Evolutionary conservation across 2,797 vertebrate genomes (phyloP).

Genomic region (Xerus rutilus): DNA sequence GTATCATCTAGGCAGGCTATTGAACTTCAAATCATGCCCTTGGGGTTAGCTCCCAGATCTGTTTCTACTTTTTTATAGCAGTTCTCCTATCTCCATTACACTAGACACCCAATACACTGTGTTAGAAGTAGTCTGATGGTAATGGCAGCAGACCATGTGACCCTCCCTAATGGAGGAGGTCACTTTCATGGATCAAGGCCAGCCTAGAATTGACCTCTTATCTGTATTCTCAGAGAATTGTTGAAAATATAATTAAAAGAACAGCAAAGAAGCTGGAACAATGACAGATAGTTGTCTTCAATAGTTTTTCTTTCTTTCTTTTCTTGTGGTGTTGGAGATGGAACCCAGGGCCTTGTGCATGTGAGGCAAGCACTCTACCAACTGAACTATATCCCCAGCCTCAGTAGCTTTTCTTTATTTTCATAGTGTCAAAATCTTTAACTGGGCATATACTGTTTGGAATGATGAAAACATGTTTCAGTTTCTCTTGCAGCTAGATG

Average conservation of each 20-base stretch:
- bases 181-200: slow-evolving; percentile 7
- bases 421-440: slow-evolving; percentile 13
- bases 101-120: neutral
- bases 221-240: slow-evolving; percentile 34
- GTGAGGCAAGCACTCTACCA: too few relatives aligned
- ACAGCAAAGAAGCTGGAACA: neutral
- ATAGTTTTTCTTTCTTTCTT: slow-evolving; percentile 4
- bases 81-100: slow-evolving; percentile 32
- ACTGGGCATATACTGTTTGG: neutral
- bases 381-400: too few relatives aligned
- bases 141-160: neutral
- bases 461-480: slow-evolving; percentile 31
- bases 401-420: slow-evolving; percentile 14
- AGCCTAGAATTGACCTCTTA: neutral
- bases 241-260: slow-evolving; percentile 34
- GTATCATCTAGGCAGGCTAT: neutral
- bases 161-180: neutral
- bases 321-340: neutral
- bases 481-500: neutral
- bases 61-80: slow-evolving; percentile 48
- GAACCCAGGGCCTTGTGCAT: too few relatives aligned
- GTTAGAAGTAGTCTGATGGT: slow-evolving; percentile 12
- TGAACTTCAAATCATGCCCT: neutral
- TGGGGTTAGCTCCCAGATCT: neutral
- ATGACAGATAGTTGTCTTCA: neutral